Base-by-base conservation (phyloP, 1,140 invertebrate genomes). In the Oreohelix idahoensis region DNA sequence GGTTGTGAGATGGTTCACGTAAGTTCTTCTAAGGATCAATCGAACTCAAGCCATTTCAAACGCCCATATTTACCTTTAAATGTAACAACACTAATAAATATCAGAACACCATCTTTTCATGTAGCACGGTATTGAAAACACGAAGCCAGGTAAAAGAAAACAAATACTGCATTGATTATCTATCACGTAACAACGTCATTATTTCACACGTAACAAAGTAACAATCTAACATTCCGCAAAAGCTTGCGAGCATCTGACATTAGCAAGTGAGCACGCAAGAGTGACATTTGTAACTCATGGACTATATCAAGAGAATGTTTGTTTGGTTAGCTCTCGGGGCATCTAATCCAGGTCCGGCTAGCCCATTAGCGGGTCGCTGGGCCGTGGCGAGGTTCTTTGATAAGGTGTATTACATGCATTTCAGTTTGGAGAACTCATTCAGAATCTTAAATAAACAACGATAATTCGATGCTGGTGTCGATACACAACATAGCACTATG, bases 231-330 rank as follows among this genome's bases (percentile, higher is more conserved):
- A 15, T 66, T 29, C 29, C 32, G 29, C n/a, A 29, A 32, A 32
- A 66, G 29, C 29, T 11, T 1, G n/a, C 63, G n/a, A 32, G 17
- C 29, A 32, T 2, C 8, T 66, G 63, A 66, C 63, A 32, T 66
- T 66, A 66, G 63, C 63, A 66, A 66, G 63, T 66, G 63, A 66
- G 63, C 63, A 66, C n/a, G 29, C 63, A 29, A 35, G n/a, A 66
- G 20, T 66, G 63, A 35, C 63, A 35, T 66, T 66, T 35, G 63
- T 66, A 66, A 32, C n/a, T 66, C n/a, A 66, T 17, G 2, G n/a
- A 13, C 63, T 66, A 17, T 35, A 66, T 66, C 29, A 35, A 66
- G 20, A 35, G 8, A 1, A 5, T 32, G 63, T 66, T 35, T 66
- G 63, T 66, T 35, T 66, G 63, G n/a, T 23, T 32, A 11, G 63